These are phyloP conservation scores for Rhingia campestris DNA, from an alignment of 2,888 invertebrate genomes.

Conservation along the genomic window DNA sequence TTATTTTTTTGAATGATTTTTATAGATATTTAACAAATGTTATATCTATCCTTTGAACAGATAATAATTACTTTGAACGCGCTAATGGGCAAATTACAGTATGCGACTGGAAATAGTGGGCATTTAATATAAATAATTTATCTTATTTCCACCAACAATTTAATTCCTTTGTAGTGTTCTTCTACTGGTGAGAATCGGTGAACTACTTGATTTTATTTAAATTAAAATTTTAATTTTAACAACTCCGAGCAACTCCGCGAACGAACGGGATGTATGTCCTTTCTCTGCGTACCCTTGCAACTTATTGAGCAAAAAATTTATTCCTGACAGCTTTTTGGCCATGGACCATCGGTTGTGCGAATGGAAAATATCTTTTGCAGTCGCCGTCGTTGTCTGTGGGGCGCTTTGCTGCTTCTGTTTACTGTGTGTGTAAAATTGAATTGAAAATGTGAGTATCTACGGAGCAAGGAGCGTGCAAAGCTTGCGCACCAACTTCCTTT, in stretches of 20 bases:
- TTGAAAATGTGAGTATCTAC: slow-evolving; percentile 67
- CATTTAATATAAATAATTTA: no score
- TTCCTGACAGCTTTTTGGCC: slow-evolving; percentile 80
- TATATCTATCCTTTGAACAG: background rate
- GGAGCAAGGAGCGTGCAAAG: slow-evolving; percentile 61
- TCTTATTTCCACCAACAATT: slow-evolving; percentile 12
- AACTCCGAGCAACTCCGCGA: slow-evolving; percentile 74
- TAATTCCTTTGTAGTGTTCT: slow-evolving; percentile 19
- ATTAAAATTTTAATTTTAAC: slow-evolving; percentile 39
- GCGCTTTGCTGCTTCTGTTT: slow-evolving; percentile 39
- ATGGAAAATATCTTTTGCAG: slow-evolving; percentile 58
- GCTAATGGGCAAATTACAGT: slow-evolving; percentile 39
- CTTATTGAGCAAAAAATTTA: slow-evolving; percentile 81
- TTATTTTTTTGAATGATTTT: slow-evolving; percentile 10
- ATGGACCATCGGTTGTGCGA: slow-evolving; percentile 79
- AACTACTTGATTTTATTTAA: slow-evolving; percentile 9
- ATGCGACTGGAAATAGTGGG: background rate
- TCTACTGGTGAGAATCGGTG: background rate
- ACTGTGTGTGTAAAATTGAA: slow-evolving; percentile 63
- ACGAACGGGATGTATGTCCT: slow-evolving; percentile 80
- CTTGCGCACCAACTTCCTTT: slow-evolving; percentile 71
- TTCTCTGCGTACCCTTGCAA: slow-evolving; percentile 82
- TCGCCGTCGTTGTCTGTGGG: slow-evolving; percentile 21
- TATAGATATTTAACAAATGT: background rate
- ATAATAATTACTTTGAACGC: slow-evolving; percentile 60